Evolutionary conservation across 2,113 vertebrate genomes (phyloP), one percentile per base, ranked within the genome.

Genomic region (Centropristis striata): DNA sequence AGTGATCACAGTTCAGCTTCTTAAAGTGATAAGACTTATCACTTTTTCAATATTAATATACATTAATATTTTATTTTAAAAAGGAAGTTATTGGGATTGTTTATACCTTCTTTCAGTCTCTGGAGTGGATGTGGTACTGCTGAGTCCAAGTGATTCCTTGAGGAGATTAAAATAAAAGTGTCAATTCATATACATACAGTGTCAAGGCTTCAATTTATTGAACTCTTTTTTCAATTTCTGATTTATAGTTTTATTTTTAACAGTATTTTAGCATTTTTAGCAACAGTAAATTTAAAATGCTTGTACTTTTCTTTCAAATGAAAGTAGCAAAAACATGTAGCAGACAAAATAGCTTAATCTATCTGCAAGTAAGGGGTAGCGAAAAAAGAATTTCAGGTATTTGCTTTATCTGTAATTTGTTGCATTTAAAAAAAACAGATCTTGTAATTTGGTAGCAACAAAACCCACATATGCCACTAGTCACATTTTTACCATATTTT

Each of bases 71-170:
- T 32, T 32, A 32, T 32, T 32, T 32, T 27, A 1, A 46, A 60
- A 68, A 25, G 4, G 0, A 8, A 76, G 21, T 36, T 32, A 25
- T 47, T 16, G 39, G 0, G 53, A 7, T n/a, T 37, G 16, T 6
- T 94, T 94, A 95, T 96, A 99, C 98, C 96, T 96, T 92, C 96
- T 96, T 82, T 99, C 97, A 1, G 94, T 94, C 88, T 99, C 98
- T 1, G 97, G 97, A 32, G 97, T 98, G 75, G 96, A 97, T 0
- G 92, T 91, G 0, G 91, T 78, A n/a, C 97, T 97, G 83, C 92
- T 95, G 86, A 98, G 95, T 63, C 96, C 98, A 39, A 97, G 94
- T 0, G 97, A 97, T 87, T 99, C 98, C 98, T 99, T 13, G 20
- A 79, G 15, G 47, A 84, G 28, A 82, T 18, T 47, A 9, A 69